A percentile compares a stretch with the other conserved stretches of the same genome.
phyloP scores from a whole-genome alignment of 1,140 invertebrate species.

The Littorina saxatilis region DNA sequence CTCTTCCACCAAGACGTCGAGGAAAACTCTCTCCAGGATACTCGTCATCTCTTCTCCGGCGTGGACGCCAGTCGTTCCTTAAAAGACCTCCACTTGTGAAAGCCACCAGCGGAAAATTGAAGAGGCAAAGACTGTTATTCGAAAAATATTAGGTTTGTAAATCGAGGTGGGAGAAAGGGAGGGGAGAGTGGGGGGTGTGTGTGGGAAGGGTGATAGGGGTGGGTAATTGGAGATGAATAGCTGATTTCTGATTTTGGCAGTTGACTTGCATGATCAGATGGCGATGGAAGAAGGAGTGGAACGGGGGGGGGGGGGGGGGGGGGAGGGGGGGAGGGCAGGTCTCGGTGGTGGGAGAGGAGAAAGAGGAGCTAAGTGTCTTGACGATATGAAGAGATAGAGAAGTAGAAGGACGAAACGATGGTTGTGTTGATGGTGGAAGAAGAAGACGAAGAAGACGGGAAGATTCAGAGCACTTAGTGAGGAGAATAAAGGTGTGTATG shows the following conservation, averaged over 20 bases:
- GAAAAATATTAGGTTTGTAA: constrained; percentile 44
- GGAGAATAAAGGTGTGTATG: too few relatives aligned
- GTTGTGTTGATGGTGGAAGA: neutral
- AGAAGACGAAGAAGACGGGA: neutral
- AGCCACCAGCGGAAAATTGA: constrained; percentile 33
- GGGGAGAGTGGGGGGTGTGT: neutral
- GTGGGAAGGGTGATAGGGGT: neutral
- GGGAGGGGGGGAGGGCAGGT: neutral
- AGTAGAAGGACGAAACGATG: neutral
- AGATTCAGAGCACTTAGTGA: too few relatives aligned
- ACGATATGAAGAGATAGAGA: neutral
- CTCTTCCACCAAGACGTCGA: neutral
- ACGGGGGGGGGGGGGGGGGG: neutral
- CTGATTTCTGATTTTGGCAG: neutral
- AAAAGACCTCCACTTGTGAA: constrained; percentile 28
- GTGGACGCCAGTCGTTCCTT: too few relatives aligned
- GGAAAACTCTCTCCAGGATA: neutral
- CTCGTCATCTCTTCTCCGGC: neutral
- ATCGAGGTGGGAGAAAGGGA: constrained; percentile 14
- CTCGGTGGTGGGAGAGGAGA: neutral
- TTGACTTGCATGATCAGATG: neutral
- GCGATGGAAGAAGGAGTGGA: neutral
- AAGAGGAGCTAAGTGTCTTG: too few relatives aligned
- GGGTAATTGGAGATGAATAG: neutral
- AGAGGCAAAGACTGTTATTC: constrained; percentile 31